Base-by-base conservation (phyloP, 1,140 invertebrate genomes). In the Phymastichus coffea region DNA sequence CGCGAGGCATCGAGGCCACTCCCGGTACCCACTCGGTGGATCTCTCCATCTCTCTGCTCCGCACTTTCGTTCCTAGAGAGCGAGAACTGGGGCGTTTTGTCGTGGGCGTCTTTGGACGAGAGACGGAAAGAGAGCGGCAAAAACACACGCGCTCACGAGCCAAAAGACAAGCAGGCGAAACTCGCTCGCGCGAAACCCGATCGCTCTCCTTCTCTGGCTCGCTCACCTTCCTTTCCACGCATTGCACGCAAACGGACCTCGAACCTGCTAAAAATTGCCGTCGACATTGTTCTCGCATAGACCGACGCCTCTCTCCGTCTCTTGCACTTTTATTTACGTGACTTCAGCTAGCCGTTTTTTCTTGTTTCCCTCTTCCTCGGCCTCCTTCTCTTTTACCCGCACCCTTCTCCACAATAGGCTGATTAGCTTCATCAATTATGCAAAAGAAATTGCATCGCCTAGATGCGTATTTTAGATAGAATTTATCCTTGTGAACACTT, bases 1-100 rank as follows among this genome's bases (percentile, higher is more conserved):
- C 63, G 71, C 67, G 62, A 70, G 58, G 53, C 57, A 53, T 51
- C 49, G 61, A 47, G 14, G 8, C 3, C 14, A 33, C 6, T n/a
- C 22, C 17, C 7, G 17, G 7, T 17, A 3, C 14, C 22, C 37
- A 10, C 28, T 33, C 28, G 28, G 6, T 33, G 6, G 28, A 6
- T 53, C 28, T 57, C 54, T 47, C 41, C 53, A 55, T 55, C 55
- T 49, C 23, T 22, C 7, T 40, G 17, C n/a, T 40, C 22, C 26
- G 8, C 17, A 17, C 25, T 48, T 56, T 56, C 43, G 22, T 3
- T 14, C 1, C 33, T 7, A 20, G 17, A 22, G 15, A 10, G 41
- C 41, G 46, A 28, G 20, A 8, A 25, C 23, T 14, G 28, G 19
- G 22, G 10, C 41, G 30, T 53, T 46, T 35, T 33, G 49, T 53